phyloP scores from a whole-genome alignment of 2,888 invertebrate genomes.

The Drosophila buzzatii region DNA sequence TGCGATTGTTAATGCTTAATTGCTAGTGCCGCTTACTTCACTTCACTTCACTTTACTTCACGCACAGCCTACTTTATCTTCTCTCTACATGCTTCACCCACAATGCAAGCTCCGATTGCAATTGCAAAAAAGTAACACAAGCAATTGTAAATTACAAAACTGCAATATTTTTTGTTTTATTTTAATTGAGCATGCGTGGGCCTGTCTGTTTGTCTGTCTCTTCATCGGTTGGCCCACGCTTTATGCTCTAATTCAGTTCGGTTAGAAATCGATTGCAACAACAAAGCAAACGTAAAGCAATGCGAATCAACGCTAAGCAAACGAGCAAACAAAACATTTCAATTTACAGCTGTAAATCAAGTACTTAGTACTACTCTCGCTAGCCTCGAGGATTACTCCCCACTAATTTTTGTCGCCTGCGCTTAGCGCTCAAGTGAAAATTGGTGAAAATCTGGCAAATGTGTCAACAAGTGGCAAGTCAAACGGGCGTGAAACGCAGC shows the following conservation, averaged over 20 bases:
- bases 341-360: slow-evolving; percentile 53
- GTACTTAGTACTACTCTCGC: slow-evolving; percentile 27
- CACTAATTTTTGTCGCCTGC: slow-evolving; percentile 47
- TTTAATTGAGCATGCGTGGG: slow-evolving; percentile 75
- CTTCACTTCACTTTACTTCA: slow-evolving; percentile 50
- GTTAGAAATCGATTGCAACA: slow-evolving; percentile 78
- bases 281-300: slow-evolving; percentile 45
- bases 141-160: slow-evolving; percentile 57
- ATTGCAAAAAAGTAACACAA: slow-evolving; percentile 35
- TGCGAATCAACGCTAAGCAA: slow-evolving; percentile 46
- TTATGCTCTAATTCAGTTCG: slow-evolving; percentile 78
- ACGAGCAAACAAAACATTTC: slow-evolving; percentile 57
- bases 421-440: slow-evolving; percentile 71
- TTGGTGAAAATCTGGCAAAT: slow-evolving; percentile 76
- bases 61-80: slow-evolving; percentile 26
- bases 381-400: slow-evolving; percentile 6
- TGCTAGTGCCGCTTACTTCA: slow-evolving; percentile 52
- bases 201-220: slow-evolving; percentile 34
- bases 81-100: slow-evolving; percentile 13
- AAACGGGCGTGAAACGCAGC: slow-evolving; percentile 48
- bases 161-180: slow-evolving; percentile 56
- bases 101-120: slow-evolving; percentile 29
- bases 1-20: slow-evolving; percentile 48
- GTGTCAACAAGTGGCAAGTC: slow-evolving; percentile 71
- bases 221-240: slow-evolving; percentile 68